These are phyloP conservation scores for Anguilla rostrata DNA, from an alignment of 2,113 vertebrate species.

Conservation along the genomic window DNA sequence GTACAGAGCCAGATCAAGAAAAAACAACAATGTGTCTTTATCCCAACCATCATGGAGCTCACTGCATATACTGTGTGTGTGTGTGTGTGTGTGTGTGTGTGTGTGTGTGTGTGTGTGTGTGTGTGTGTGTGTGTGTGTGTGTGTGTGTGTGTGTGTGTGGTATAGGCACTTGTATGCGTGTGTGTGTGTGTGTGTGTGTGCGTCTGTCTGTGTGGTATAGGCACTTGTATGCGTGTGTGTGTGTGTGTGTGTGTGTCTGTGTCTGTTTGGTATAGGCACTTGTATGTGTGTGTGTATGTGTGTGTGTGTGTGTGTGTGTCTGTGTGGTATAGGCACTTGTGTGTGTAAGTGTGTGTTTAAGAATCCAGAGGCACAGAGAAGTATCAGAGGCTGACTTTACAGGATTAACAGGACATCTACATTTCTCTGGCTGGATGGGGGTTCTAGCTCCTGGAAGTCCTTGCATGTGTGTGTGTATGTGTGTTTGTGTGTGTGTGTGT, in stretches of 20 bases:
- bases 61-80: background rate
- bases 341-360: background rate
- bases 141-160: background rate
- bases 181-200: background rate
- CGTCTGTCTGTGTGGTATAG: background rate
- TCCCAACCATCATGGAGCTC: too few relatives aligned
- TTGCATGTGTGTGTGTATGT: background rate
- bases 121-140: background rate
- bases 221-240: too few relatives aligned
- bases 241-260: too few relatives aligned
- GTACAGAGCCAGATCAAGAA: too few relatives aligned
- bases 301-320: too few relatives aligned
- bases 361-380: background rate
- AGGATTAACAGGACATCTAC: background rate
- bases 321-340: too few relatives aligned
- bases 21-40: too few relatives aligned
- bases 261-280: too few relatives aligned
- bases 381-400: background rate
- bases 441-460: background rate
- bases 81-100: background rate
- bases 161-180: too few relatives aligned
- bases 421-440: background rate
- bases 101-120: too few relatives aligned
- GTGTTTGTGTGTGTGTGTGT: background rate
- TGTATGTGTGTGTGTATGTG: too few relatives aligned